phyloP scores from a whole-genome alignment of 1,140 invertebrate species.

The Scaptomyza graminum region DNA sequence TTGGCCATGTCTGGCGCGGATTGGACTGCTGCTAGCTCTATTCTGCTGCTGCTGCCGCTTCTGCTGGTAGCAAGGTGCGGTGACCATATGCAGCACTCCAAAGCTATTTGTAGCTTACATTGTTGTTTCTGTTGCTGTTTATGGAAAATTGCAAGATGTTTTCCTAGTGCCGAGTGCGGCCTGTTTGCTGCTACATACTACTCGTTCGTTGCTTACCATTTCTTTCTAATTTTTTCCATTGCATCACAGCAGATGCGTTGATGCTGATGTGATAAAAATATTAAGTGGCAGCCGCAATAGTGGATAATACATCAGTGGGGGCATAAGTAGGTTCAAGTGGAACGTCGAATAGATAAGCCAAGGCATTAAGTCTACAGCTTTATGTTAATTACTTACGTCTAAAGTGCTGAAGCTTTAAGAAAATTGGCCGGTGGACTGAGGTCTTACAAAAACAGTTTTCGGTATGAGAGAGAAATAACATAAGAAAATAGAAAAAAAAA shows the following conservation, averaged over 20 bases:
- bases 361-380: slow-evolving; percentile 24
- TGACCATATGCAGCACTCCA: slow-evolving; percentile 76
- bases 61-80: slow-evolving; percentile 79
- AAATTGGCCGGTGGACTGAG: background rate
- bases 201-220: slow-evolving; percentile 4
- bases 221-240: slow-evolving; percentile 46
- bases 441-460: background rate
- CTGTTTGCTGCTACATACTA: slow-evolving; percentile 15
- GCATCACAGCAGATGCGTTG: slow-evolving; percentile 58
- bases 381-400: slow-evolving; percentile 23
- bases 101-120: slow-evolving; percentile 74
- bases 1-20: slow-evolving; percentile 75
- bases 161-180: slow-evolving; percentile 54
- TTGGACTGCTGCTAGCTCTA: slow-evolving; percentile 35
- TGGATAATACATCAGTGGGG: slow-evolving; percentile 27
- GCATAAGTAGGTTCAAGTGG: slow-evolving; percentile 23
- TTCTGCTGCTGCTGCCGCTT: slow-evolving; percentile 29
- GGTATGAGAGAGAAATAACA: background rate
- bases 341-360: slow-evolving; percentile 13
- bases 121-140: slow-evolving; percentile 59
- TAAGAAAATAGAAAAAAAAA: background rate
- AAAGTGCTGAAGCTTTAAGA: background rate
- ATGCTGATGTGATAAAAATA: slow-evolving; percentile 25
- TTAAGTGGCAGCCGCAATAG: slow-evolving; percentile 39
- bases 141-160: slow-evolving; percentile 79